Conservation (phyloP, 2,888 invertebrate genomes). For the Synanthedon vespiformis region DNA sequence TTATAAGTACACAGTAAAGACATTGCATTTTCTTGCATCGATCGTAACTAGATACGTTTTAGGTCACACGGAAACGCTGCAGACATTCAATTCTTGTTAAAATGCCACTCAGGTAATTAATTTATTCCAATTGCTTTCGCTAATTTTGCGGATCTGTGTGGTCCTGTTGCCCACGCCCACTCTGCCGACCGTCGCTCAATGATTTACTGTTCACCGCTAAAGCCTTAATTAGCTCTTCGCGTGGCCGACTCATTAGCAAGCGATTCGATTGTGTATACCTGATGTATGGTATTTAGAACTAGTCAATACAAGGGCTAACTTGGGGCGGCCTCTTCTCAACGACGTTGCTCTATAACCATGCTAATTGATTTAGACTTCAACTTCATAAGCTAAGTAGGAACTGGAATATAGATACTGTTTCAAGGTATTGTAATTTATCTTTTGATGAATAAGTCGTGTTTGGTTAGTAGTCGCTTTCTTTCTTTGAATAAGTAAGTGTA, state of each 20-base stretch:
- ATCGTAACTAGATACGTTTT: not conserved
- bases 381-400: no score
- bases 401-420: no score
- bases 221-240: constrained; percentile 25
- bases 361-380: no score
- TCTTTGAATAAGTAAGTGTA: no score
- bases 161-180: constrained; percentile 12
- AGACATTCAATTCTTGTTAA: not conserved
- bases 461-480: no score
- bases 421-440: no score
- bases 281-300: not conserved
- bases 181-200: constrained; percentile 17
- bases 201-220: constrained; percentile 20
- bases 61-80: not conserved
- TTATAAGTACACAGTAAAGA: no score
- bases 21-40: no score
- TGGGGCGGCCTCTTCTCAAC: not conserved
- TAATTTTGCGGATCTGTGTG: constrained; percentile 5
- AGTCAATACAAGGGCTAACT: not conserved
- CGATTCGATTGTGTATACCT: not conserved
- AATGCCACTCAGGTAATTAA: not conserved
- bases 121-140: not conserved
- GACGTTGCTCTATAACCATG: no score
- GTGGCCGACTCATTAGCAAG: constrained; percentile 23
- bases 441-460: no score